phyloP scores from a whole-genome alignment of 2,113 vertebrate genomes.

The Carassius gibelio region DNA sequence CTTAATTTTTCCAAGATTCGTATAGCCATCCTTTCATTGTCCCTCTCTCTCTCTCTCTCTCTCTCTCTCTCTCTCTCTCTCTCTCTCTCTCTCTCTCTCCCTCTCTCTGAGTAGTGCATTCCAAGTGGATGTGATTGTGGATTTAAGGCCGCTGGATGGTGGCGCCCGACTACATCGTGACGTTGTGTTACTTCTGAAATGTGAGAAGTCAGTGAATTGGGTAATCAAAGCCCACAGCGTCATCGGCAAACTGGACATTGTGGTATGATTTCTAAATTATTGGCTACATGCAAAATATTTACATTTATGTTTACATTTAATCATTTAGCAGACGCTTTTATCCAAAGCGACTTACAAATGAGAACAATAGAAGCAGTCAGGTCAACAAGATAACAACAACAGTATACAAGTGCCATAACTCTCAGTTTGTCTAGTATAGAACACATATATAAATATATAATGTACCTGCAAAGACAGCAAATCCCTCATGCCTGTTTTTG shows the following conservation, averaged over 20 bases:
- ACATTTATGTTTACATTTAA: too few relatives aligned
- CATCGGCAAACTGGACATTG: conserved; percentile 82
- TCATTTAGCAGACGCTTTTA: too few relatives aligned
- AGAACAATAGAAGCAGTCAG: too few relatives aligned
- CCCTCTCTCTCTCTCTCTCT: background rate
- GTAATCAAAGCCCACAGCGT: conserved; percentile 86
- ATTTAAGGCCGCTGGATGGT: conserved; percentile 83
- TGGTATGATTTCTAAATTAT: conserved; percentile 77
- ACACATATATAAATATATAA: background rate
- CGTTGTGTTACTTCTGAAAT: conserved; percentile 88
- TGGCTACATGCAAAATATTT: background rate
- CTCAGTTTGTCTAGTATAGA: too few relatives aligned
- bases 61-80: conserved; percentile 18
- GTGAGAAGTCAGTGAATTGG: conserved; percentile 93
- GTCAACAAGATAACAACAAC: too few relatives aligned
- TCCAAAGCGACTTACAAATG: too few relatives aligned
- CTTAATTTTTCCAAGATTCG: conserved; percentile 68
- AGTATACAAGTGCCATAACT: too few relatives aligned
- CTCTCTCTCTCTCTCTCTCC: conserved; percentile 17
- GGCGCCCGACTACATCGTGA: conserved; percentile 77
- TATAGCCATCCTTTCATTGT: conserved; percentile 58
- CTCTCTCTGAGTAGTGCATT: conserved; percentile 78
- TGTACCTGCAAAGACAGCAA: background rate
- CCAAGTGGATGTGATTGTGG: conserved; percentile 95
- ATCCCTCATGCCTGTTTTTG: too few relatives aligned